Percentiles rank a stretch among this genome's conserved stretches.
Conservation (phyloP, 2,113 vertebrate species). For the Atractosteus spatula region DNA sequence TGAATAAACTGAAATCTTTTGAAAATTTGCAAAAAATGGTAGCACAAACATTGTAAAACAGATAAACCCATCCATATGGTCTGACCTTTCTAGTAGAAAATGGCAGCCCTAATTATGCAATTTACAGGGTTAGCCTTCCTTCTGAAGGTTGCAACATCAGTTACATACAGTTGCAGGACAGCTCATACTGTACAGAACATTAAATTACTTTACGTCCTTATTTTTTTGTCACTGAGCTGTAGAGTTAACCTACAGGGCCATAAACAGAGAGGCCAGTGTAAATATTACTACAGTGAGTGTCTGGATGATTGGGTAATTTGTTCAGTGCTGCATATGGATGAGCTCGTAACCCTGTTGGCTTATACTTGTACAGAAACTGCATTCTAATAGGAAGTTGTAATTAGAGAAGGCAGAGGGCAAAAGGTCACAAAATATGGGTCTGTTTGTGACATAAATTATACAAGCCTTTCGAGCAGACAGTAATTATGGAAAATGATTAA, state of each 20-base stretch:
- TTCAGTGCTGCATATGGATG: slow-evolving; percentile 25
- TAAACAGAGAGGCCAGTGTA: slow-evolving; percentile 17
- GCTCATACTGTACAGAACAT: slow-evolving; percentile 6
- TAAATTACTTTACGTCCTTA: slow-evolving; percentile 19
- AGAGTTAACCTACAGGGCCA: slow-evolving; percentile 7
- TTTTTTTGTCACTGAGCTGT: not conserved
- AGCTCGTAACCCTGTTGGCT: slow-evolving; percentile 18
- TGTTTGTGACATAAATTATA: slow-evolving; percentile 49
- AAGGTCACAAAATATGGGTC: slow-evolving; percentile 61
- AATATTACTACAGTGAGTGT: slow-evolving; percentile 15
- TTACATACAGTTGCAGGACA: slow-evolving; percentile 6
- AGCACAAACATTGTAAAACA: not conserved
- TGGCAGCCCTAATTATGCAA: slow-evolving; percentile 10
- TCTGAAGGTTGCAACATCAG: slow-evolving; percentile 14
- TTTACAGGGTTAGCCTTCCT: slow-evolving; percentile 20
- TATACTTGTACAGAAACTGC: slow-evolving; percentile 46
- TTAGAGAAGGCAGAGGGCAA: slow-evolving; percentile 61
- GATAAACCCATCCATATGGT: slow-evolving; percentile 6
- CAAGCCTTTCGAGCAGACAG: slow-evolving; percentile 52
- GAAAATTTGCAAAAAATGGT: too few relatives aligned
- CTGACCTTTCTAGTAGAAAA: slow-evolving; percentile 16
- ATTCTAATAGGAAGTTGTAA: slow-evolving; percentile 71
- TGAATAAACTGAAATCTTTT: too few relatives aligned
- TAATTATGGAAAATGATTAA: slow-evolving; percentile 70
- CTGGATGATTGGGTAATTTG: slow-evolving; percentile 23